phyloP scores from a whole-genome alignment of 1,140 invertebrate genomes.

The Xylocopa sonorina region DNA sequence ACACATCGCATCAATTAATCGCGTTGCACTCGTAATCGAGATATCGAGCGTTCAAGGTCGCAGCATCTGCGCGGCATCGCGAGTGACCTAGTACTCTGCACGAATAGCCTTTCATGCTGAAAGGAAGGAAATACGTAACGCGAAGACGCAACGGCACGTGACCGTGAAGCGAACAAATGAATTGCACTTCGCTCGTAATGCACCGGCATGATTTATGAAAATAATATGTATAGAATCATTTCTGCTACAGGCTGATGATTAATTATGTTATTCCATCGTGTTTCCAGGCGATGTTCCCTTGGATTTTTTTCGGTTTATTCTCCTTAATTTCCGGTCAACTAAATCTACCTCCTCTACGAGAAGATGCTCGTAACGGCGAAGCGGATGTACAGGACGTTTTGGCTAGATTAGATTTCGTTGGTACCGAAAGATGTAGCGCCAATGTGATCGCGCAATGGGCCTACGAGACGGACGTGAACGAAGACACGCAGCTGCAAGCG shows the following conservation, averaged over 20 bases:
- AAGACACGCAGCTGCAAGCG: constrained; percentile 90
- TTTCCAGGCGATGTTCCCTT: constrained; percentile 59
- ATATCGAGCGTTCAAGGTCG: constrained; percentile 44
- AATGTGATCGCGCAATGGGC: constrained; percentile 93
- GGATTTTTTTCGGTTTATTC: constrained; percentile 60
- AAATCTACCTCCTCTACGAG: constrained; percentile 73
- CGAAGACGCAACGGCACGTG: constrained; percentile 67
- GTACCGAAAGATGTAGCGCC: constrained; percentile 89
- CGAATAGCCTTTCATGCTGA: constrained; percentile 46
- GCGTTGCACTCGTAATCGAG: constrained; percentile 1
- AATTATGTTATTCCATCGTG: too few relatives aligned
- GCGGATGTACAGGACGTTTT: constrained; percentile 81
- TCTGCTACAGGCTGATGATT: background rate
- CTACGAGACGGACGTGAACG: constrained; percentile 93
- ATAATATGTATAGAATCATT: constrained; percentile 45
- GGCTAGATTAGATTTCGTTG: constrained; percentile 87
- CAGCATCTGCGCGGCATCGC: constrained; percentile 42
- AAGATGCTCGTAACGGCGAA: constrained; percentile 60
- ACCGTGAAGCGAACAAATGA: constrained; percentile 66
- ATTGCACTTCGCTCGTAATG: constrained; percentile 46
- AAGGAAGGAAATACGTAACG: constrained; percentile 65
- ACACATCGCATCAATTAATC: background rate
- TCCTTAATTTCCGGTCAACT: constrained; percentile 69
- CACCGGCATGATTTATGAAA: constrained; percentile 50
- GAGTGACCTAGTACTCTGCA: constrained; percentile 59